Conservation (phyloP, 2,113 vertebrate species). For the Phrynosoma platyrhinos region DNA sequence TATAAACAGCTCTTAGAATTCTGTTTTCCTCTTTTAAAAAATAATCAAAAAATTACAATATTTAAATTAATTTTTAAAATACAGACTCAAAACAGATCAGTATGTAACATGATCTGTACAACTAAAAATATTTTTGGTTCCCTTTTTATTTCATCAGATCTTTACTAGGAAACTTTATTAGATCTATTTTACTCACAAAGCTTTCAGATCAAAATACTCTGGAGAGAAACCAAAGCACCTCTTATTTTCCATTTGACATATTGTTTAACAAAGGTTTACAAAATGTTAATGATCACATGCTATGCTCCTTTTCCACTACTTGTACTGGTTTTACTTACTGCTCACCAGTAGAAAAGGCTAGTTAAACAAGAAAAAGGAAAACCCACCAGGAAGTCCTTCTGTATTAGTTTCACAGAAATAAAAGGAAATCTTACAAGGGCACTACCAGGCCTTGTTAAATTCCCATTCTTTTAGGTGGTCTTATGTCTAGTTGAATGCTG, state of each 20-base stretch:
- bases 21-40: background rate
- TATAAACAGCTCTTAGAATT: background rate
- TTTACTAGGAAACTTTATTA: slow-evolving; percentile 29
- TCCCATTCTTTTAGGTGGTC: background rate
- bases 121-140: background rate
- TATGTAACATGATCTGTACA: background rate
- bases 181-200: slow-evolving; percentile 5
- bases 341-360: slow-evolving; percentile 32
- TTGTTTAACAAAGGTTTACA: background rate
- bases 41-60: no score
- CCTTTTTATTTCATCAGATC: slow-evolving; percentile 1
- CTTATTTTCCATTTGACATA: background rate
- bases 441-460: background rate
- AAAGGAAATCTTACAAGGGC: background rate
- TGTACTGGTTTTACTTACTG: slow-evolving; percentile 24
- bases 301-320: background rate
- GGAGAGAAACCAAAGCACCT: slow-evolving; percentile 63
- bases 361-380: slow-evolving; percentile 33
- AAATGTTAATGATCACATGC: no score
- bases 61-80: background rate
- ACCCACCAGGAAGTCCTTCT: background rate
- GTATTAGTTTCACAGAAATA: background rate
- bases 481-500: background rate
- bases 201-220: slow-evolving; percentile 23
- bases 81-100: background rate